phyloP scores from a whole-genome alignment of 2,888 invertebrate species.

The Rapana venosa region DNA sequence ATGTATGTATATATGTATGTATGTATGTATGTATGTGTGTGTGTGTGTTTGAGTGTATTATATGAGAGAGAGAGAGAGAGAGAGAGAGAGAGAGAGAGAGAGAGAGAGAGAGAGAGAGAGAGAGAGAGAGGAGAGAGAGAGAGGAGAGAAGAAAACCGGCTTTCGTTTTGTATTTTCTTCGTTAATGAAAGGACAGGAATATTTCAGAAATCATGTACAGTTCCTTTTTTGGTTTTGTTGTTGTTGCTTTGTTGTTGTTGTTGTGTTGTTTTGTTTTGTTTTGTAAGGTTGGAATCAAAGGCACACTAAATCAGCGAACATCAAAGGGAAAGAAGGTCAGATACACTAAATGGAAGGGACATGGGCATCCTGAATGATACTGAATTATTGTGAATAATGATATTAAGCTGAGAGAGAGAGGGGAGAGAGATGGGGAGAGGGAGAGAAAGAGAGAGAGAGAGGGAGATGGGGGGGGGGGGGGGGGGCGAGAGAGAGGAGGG shows the following conservation, averaged over 20 bases:
- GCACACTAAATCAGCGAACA: background rate
- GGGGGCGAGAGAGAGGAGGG: background rate
- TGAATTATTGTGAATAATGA: no score
- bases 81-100: slow-evolving; percentile 1
- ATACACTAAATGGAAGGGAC: background rate
- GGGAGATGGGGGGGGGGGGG: background rate
- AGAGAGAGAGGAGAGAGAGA: background rate
- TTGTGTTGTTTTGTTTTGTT: no score
- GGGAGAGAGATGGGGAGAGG: background rate
- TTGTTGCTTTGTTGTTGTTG: no score
- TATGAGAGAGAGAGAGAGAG: background rate
- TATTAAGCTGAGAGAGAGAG: no score
- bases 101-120: no score
- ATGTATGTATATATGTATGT: background rate
- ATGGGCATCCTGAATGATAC: no score
- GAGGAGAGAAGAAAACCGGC: background rate
- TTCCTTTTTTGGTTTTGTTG: no score
- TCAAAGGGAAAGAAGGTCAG: background rate
- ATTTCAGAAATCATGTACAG: no score
- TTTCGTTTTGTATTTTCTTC: no score
- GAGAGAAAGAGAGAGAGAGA: background rate
- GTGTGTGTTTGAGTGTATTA: background rate
- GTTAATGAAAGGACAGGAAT: no score
- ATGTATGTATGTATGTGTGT: background rate
- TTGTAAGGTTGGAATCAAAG: background rate